Percentiles rank a stretch among this genome's conserved stretches.
Conservation (phyloP, 1,140 invertebrate genomes). For the Drosophila parvula region DNA sequence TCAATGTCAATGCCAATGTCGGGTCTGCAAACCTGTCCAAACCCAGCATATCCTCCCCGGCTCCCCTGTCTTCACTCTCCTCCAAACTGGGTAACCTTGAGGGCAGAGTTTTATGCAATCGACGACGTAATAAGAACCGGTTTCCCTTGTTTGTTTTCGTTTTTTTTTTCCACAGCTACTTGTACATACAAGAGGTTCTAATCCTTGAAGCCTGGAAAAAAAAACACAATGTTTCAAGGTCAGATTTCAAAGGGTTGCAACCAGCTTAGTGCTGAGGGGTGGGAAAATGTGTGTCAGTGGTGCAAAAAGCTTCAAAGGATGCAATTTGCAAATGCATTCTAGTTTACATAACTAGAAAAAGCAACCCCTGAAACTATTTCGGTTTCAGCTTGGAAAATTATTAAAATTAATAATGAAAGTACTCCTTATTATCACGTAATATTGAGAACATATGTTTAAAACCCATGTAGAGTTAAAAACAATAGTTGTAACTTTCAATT, state of each 20-base stretch:
- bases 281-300: conserved; percentile 65
- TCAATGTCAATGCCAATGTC: conserved; percentile 73
- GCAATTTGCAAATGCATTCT: conserved; percentile 22
- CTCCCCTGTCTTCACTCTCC: conserved; percentile 6
- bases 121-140: conserved; percentile 70
- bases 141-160: conserved; percentile 49
- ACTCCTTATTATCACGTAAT: background rate
- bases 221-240: conserved; percentile 43
- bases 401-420: background rate
- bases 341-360: conserved; percentile 5
- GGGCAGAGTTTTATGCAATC: conserved; percentile 43
- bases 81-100: conserved; percentile 70
- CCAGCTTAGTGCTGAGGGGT: conserved; percentile 5
- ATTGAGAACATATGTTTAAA: background rate
- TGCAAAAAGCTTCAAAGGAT: conserved; percentile 31
- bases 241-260: conserved; percentile 12
- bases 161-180: conserved; percentile 24
- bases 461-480: background rate
- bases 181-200: conserved; percentile 41
- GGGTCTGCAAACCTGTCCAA: conserved; percentile 63
- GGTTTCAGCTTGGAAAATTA: background rate
- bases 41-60: conserved; percentile 1
- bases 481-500: background rate
- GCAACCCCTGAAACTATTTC: background rate
- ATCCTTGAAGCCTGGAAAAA: conserved; percentile 38